These are phyloP conservation scores for Drosophila nr. perissopoda DNA, from an alignment of 2,888 invertebrate genomes.

Conservation along the genomic window DNA sequence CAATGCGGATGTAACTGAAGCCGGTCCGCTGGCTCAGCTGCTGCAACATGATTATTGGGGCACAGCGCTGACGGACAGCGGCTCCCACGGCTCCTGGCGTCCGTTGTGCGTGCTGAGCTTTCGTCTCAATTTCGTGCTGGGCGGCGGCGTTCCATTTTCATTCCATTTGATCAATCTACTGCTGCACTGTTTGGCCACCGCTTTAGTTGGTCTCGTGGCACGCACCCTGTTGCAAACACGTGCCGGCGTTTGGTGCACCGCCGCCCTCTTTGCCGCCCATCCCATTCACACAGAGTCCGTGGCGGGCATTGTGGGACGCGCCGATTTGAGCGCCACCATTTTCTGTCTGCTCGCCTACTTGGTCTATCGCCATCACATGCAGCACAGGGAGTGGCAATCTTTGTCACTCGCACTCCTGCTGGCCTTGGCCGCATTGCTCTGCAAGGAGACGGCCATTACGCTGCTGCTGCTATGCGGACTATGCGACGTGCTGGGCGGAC, in stretches of 20 bases:
- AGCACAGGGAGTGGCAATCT: slow-evolving; percentile 55
- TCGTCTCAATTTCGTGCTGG: slow-evolving; percentile 92
- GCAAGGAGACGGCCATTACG: slow-evolving; percentile 98
- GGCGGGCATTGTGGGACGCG: slow-evolving; percentile 97
- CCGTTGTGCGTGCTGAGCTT: slow-evolving; percentile 96
- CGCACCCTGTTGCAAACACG: slow-evolving; percentile 88
- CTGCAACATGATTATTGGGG: slow-evolving; percentile 99
- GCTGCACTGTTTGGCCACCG: slow-evolving; percentile 93
- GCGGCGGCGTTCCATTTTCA: slow-evolving; percentile 88
- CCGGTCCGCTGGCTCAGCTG: slow-evolving; percentile 87
- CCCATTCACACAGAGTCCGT: slow-evolving; percentile 99
- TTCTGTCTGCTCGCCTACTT: slow-evolving; percentile 95
- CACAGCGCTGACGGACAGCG: slow-evolving; percentile 94
- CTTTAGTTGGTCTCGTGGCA: slow-evolving; percentile 92
- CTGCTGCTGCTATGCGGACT: slow-evolving; percentile 95
- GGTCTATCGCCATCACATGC: slow-evolving; percentile 87
- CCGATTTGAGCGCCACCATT: slow-evolving; percentile 96
- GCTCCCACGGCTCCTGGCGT: slow-evolving; percentile 98
- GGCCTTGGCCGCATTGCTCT: slow-evolving; percentile 93
- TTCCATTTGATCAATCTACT: slow-evolving; percentile 94
- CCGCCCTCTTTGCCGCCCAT: slow-evolving; percentile 96
- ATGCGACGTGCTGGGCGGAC: slow-evolving; percentile 91
- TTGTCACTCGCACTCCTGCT: slow-evolving; percentile 88
- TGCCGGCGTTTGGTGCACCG: slow-evolving; percentile 90
- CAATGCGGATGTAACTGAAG: slow-evolving; percentile 95